Conservation (phyloP, 30 jellyfish, hydroid and myxozoan genomes). For the Cassiopea andromeda region DNA sequence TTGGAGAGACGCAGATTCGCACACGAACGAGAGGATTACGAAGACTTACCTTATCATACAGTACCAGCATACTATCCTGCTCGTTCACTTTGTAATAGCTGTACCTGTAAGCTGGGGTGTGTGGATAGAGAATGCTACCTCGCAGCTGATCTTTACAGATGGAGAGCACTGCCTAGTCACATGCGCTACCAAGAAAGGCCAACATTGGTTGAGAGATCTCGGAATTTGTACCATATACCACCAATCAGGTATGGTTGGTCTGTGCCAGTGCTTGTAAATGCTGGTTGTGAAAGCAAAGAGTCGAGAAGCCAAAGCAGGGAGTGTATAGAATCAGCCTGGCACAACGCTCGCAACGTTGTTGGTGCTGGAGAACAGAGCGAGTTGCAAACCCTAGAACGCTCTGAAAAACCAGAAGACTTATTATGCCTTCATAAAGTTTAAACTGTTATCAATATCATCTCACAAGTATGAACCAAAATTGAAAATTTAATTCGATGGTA, state of each 20-base stretch:
- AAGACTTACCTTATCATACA: conserved; percentile 1
- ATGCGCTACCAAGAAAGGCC: conserved; percentile 21
- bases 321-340: not conserved
- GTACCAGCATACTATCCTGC: conserved; percentile 13
- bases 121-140: not conserved
- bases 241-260: conserved; percentile 65
- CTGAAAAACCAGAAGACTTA: no score
- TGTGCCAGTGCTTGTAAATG: conserved; percentile 30
- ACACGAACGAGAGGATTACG: not conserved
- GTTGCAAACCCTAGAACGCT: no score
- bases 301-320: not conserved
- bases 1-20: not conserved
- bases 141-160: conserved; percentile 10
- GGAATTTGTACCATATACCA: conserved; percentile 10
- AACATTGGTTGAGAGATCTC: conserved; percentile 6
- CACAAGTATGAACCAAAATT: no score
- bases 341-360: not conserved
- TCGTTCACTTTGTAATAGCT: conserved; percentile 14
- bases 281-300: not conserved
- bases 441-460: no score
- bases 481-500: no score
- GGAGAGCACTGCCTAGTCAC: not conserved
- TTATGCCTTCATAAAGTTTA: no score
- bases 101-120: conserved; percentile 35
- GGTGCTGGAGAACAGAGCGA: not conserved